Evolutionary conservation across 1,140 invertebrate species (phyloP).

Genomic region (Stegodyphus mimosarum): DNA sequence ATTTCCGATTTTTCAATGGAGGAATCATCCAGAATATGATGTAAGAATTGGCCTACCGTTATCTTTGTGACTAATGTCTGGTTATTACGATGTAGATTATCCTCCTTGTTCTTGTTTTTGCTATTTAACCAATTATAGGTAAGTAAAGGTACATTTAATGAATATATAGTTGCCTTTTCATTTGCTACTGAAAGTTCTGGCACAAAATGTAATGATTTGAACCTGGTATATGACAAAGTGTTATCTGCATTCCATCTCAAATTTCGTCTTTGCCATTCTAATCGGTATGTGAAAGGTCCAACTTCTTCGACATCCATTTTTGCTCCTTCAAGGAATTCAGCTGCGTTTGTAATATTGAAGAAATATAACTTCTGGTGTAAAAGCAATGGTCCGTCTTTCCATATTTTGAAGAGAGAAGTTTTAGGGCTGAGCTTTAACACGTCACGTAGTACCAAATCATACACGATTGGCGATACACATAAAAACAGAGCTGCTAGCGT

Average conservation of each 20-base stretch:
- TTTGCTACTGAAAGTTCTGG: constrained; percentile 82
- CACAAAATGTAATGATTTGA: constrained; percentile 85
- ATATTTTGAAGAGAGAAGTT: constrained; percentile 57
- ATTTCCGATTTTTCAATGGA: constrained; percentile 56
- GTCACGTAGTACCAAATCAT: no score
- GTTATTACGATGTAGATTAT: neutral
- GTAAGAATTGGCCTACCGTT: constrained; percentile 86
- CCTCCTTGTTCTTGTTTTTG: neutral
- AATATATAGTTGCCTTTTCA: constrained; percentile 81
- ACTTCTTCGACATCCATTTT: constrained; percentile 85
- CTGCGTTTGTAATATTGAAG: constrained; percentile 91
- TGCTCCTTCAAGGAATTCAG: constrained; percentile 82
- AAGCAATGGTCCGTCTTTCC: constrained; percentile 69
- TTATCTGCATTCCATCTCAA: constrained; percentile 78
- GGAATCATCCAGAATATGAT: constrained; percentile 74
- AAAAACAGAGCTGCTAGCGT: no score
- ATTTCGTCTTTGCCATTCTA: constrained; percentile 88
- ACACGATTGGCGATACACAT: no score
- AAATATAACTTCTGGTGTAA: constrained; percentile 73
- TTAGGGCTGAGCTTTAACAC: no score
- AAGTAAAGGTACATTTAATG: constrained; percentile 82
- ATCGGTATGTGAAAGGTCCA: constrained; percentile 81
- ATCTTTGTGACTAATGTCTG: constrained; percentile 79
- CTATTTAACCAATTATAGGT: neutral
- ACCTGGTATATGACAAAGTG: constrained; percentile 88